Conservation (phyloP, 2,888 invertebrate species). For the Synanthedon tipuliformis region DNA sequence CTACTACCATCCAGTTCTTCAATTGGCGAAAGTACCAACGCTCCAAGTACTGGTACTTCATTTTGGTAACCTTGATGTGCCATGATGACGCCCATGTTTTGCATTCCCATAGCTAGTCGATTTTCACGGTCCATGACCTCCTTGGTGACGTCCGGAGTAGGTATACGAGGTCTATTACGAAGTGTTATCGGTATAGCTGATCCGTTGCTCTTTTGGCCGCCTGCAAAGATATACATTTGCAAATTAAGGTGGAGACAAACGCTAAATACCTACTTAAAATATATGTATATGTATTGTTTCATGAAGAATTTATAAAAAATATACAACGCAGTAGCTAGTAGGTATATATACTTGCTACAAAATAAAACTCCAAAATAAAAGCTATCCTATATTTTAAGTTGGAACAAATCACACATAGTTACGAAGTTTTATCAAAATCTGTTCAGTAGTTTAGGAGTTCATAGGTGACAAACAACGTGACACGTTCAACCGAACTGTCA, state of each 20-base stretch:
- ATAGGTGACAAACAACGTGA: no score
- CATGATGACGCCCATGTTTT: slow-evolving; percentile 76
- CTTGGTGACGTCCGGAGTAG: slow-evolving; percentile 88
- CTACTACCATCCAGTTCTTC: slow-evolving; percentile 84
- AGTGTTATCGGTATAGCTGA: slow-evolving; percentile 74
- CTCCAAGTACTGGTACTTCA: slow-evolving; percentile 81
- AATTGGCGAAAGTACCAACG: slow-evolving; percentile 83
- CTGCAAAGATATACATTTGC: slow-evolving; percentile 30
- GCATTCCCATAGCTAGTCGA: slow-evolving; percentile 68
- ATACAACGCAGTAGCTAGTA: no score
- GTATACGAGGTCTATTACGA: slow-evolving; percentile 87
- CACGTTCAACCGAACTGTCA: no score
- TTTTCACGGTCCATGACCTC: slow-evolving; percentile 80
- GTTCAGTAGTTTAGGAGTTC: no score
- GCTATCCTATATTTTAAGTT: no score
- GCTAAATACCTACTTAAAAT: no score
- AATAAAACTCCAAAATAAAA: no score
- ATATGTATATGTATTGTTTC: no score
- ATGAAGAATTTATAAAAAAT: no score
- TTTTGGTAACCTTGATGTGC: slow-evolving; percentile 73
- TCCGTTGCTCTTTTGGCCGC: slow-evolving; percentile 77
- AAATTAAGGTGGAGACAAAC: neutral
- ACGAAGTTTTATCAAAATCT: no score
- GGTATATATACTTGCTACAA: no score
- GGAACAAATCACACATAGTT: no score